Base-by-base conservation (phyloP, 2,888 invertebrate species). In the Cistogaster globosa region DNA sequence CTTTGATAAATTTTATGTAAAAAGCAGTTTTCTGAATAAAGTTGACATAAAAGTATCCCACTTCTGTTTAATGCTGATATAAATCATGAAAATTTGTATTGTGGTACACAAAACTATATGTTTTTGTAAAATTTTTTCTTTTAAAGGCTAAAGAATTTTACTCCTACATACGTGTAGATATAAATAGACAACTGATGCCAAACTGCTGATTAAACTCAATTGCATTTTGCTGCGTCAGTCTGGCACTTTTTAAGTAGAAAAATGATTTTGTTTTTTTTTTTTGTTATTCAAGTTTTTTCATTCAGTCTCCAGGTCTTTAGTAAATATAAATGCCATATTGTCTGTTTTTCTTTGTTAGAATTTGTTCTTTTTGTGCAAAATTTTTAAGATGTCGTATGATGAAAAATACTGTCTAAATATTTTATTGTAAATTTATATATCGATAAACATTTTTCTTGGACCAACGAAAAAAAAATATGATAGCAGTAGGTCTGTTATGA, bases 141-240 rank as follows among this genome's bases (percentile, higher is more conserved):
- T 20, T 16, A 57, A 11, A 42, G 12, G 42, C 36, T 45, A 20
- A 20, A 60, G 18, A 57, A 60, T 16, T 38, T 36, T 20, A 60
- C 72, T 60, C 20, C 62, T 20, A 36, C 55, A 18, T 9, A n/a
- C 16, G 38, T 12, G 42, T 6, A 67, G 16, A 42, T 57, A 62
- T 12, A 5, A 16, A 42, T 45, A 36, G 45, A 58, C 58, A 67
- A 79, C 20, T 63, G 89, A 88, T 88, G 87, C 87, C 84, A 88
- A 88, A 89, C 88, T 90, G 89, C 91, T 91, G 91, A 91, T 90
- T 90, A 91, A 90, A 91, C 88, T 89, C 89, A 89, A 90, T 90
- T 90, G 88, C 88, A 88, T 88, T 88, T 90, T 90, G 90, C 90
- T 90, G 91, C 88, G 90, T 90, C 90, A 90, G 89, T 89, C 67